Base-by-base conservation (phyloP, 2,888 invertebrate species). In the Eilema griseolum region DNA sequence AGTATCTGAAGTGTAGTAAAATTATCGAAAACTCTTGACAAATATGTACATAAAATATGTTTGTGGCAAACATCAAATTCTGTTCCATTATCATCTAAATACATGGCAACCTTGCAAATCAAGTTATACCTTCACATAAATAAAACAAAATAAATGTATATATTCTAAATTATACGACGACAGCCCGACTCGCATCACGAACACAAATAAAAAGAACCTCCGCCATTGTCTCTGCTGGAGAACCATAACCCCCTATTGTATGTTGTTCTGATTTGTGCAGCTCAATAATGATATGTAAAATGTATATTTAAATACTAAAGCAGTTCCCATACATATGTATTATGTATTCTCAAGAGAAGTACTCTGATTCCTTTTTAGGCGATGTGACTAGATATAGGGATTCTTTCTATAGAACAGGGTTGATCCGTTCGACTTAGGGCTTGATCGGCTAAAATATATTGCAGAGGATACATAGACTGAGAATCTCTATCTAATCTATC, bases 281-380 rank as follows among this genome's bases (percentile, higher is more conserved):
- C 88, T 86, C 88, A 87, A 90, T 91, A 92, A 92, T 90, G 86
- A 90, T 90, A 92, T 91, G 91, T 88, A 89, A 89, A 90, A 86
- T 66, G 62, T 79, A 63, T 75, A 74, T 81, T 76, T 72, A 64
- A 76, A 81, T 76, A 52, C 57, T 66, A 33, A 65, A 70, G 66
- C 23, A 33, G 57, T n/a, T 71, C 59, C 56, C 62, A 65, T 72
- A 70, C n/a, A 72, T 72, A 71, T 61, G 66, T 71, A 70, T 62
- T 70, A 37, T 61, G 62, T 69, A 69, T 61, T 46, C 56, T 62
- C 59, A 46, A 20, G 23, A 69, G 31, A 7, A 61, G 41, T 60
- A 59, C 26, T 62, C 37, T 20, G n/a, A 24, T 41, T 62, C 62
- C 37, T 62, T 62, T 41, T 26, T 41, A 37, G 33, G 37, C 16